A percentile compares a stretch with the other conserved stretches of the same genome.
These are phyloP conservation scores for Luperina testacea DNA, from an alignment of 2,888 invertebrate genomes.

Conservation along the genomic window DNA sequence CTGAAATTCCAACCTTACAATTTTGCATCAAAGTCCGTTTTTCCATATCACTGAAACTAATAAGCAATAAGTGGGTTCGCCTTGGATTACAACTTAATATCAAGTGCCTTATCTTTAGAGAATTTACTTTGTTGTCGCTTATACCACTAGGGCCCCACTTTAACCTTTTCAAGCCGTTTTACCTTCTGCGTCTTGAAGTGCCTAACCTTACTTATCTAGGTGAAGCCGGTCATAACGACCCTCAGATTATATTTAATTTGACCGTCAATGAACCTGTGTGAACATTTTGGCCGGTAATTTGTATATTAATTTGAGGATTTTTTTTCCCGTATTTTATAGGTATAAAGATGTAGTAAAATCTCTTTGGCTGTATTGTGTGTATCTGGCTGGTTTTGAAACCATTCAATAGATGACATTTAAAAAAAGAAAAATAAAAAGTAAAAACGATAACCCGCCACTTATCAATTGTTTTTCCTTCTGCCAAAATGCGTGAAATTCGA, in stretches of 20 bases:
- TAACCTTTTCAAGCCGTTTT: conserved; percentile 61
- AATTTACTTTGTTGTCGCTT: conserved; percentile 67
- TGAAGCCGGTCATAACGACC: conserved; percentile 38
- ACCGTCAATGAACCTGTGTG: conserved; percentile 34
- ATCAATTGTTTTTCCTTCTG: no score
- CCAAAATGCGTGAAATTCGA: no score
- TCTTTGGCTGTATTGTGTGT: no score
- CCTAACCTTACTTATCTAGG: conserved; percentile 58
- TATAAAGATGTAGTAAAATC: no score
- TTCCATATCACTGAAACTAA: conserved; percentile 35
- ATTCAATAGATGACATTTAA: no score
- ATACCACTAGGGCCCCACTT: conserved; percentile 55
- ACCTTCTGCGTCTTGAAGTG: conserved; percentile 51
- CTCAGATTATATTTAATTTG: conserved; percentile 53
- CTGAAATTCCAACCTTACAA: conserved; percentile 32
- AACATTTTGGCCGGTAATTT: conserved; percentile 13
- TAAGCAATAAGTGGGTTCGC: conserved; percentile 59
- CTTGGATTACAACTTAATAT: conserved; percentile 66
- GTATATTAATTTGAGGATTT: neutral
- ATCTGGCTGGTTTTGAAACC: no score
- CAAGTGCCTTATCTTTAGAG: conserved; percentile 65
- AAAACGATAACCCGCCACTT: no score
- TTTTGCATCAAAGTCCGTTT: conserved; percentile 1
- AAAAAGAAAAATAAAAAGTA: no score
- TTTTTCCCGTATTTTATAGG: no score